A percentile compares a stretch with the other conserved stretches of the same genome.
Evolutionary conservation across 1,140 invertebrate species (phyloP).

Genomic region (Camponotus pennsylvanicus): DNA sequence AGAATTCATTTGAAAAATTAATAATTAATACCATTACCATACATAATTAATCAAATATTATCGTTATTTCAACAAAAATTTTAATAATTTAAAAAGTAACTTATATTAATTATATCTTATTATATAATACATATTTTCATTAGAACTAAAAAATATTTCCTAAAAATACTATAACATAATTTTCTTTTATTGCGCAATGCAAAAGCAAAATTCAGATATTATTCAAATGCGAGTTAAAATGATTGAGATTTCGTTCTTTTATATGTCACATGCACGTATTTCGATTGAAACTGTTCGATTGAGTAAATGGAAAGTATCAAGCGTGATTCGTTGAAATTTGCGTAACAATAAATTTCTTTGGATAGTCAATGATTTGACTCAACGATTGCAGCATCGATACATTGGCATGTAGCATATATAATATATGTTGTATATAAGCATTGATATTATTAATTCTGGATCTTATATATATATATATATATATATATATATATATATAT

Average conservation of each 20-base stretch:
- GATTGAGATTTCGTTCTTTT: not conserved
- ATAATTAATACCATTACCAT: too few relatives aligned
- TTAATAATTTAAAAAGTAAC: not conserved
- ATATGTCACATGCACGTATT: not conserved
- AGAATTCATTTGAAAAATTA: not conserved
- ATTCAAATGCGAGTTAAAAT: slow-evolving; percentile 1
- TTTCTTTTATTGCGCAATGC: not conserved
- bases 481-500: too few relatives aligned
- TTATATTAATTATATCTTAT: not conserved
- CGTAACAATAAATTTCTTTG: slow-evolving; percentile 69
- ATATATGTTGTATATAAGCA: not conserved
- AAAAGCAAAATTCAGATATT: not conserved
- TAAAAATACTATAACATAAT: not conserved
- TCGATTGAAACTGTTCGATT: slow-evolving; percentile 27
- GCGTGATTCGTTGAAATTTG: slow-evolving; percentile 61
- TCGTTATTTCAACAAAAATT: not conserved
- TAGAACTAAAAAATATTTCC: not conserved
- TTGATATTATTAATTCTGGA: not conserved
- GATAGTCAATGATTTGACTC: not conserved
- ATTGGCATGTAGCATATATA: too few relatives aligned
- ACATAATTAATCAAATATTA: not conserved
- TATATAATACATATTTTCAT: not conserved
- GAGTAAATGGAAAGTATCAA: slow-evolving; percentile 3
- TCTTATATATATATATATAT: too few relatives aligned
- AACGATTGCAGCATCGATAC: slow-evolving; percentile 50